A percentile compares a stretch with the other conserved stretches of the same genome.
phyloP scores from a whole-genome alignment of 64 coral and sea anemone species.

The Porites lutea region DNA sequence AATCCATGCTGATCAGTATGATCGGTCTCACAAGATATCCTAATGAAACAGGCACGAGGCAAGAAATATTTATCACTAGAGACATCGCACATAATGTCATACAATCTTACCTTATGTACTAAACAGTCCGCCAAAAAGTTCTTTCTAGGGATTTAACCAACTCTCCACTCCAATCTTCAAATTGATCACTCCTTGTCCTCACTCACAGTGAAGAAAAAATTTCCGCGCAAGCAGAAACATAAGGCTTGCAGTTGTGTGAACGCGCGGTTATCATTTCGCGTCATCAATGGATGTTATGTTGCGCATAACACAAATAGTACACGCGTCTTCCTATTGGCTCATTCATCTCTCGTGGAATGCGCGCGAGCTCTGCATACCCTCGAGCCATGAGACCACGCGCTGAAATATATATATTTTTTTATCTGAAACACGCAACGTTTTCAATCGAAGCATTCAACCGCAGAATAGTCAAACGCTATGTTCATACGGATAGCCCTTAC shows the following conservation, averaged over 20 bases:
- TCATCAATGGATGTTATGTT: slow-evolving; percentile 27
- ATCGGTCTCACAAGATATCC: slow-evolving; percentile 35
- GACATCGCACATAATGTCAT: background rate
- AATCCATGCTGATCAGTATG: slow-evolving; percentile 29
- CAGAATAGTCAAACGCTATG: too few relatives aligned
- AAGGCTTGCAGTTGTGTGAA: background rate
- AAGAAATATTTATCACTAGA: background rate
- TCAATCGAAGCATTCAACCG: too few relatives aligned
- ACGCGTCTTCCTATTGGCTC: background rate
- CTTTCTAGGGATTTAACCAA: too few relatives aligned
- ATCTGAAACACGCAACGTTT: too few relatives aligned
- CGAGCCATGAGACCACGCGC: background rate
- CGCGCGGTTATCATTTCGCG: background rate
- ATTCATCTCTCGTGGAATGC: background rate
- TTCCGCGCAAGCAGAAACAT: background rate
- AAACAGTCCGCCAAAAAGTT: background rate
- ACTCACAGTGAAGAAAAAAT: background rate
- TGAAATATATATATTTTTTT: too few relatives aligned
- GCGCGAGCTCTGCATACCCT: background rate
- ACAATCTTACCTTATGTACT: too few relatives aligned
- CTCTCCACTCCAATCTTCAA: background rate
- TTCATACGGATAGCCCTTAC: too few relatives aligned
- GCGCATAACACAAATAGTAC: background rate
- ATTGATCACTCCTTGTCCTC: background rate
- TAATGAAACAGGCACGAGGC: slow-evolving; percentile 32